Evolutionary conservation across 2,888 invertebrate species (phyloP).

Genomic region (Drosophila melanosoma): DNA sequence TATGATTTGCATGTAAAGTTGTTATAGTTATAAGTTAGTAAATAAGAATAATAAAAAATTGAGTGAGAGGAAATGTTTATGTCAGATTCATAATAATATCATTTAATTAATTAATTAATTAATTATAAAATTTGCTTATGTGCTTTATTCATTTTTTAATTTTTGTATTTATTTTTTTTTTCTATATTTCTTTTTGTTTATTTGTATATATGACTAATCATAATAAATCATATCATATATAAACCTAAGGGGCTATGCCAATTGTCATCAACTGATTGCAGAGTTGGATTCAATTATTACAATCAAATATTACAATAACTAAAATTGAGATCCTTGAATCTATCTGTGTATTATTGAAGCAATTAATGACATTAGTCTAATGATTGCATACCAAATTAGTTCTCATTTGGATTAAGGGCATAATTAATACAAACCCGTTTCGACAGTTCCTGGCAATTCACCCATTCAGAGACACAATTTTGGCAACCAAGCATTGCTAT

Average conservation of each 20-base stretch:
- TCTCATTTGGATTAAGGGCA: not conserved
- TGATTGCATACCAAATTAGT: not conserved
- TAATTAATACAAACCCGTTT: not conserved
- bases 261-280: not conserved
- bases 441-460: constrained; percentile 6
- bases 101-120: not conserved
- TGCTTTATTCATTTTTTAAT: not conserved
- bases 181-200: not conserved
- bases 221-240: not conserved
- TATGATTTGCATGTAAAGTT: no score
- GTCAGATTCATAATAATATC: not conserved
- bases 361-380: not conserved
- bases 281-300: not conserved
- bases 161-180: not conserved
- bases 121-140: not conserved
- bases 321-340: not conserved
- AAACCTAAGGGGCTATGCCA: not conserved
- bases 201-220: not conserved
- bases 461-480: not conserved
- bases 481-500: not conserved
- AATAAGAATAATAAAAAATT: no score
- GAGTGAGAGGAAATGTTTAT: not conserved
- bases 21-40: no score
- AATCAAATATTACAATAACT: not conserved
- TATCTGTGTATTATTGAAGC: not conserved